Evolutionary conservation across 35 echinoderm and acorn worm genomes (phyloP).

Genomic region (Stichopus chloronotus): DNA sequence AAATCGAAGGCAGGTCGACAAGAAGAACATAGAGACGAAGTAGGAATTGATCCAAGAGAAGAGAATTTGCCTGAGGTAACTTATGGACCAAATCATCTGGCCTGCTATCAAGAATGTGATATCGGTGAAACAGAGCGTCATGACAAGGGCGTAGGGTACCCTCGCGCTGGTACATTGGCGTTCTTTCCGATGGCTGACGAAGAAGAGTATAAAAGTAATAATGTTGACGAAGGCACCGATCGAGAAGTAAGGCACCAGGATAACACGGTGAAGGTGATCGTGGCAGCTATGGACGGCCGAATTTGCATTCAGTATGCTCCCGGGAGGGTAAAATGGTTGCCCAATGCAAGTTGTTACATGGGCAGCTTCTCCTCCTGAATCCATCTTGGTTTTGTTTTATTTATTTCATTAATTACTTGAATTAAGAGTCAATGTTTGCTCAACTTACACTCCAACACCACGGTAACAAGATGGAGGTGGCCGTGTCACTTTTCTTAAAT

Average conservation of each 20-base stretch:
- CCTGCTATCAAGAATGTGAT: slow-evolving; percentile 72
- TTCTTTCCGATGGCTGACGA: slow-evolving; percentile 49
- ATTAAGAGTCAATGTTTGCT: background rate
- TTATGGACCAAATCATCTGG: slow-evolving; percentile 69
- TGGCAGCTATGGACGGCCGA: background rate
- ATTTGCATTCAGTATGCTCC: background rate
- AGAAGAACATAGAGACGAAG: slow-evolving; percentile 57
- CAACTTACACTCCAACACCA: background rate
- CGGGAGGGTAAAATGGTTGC: slow-evolving; percentile 38
- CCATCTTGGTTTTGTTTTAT: background rate
- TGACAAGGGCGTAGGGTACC: slow-evolving; percentile 72
- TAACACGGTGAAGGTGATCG: slow-evolving; percentile 2
- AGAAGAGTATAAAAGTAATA: slow-evolving; percentile 35
- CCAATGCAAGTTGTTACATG: slow-evolving; percentile 19
- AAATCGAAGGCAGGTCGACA: slow-evolving; percentile 61
- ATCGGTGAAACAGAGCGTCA: slow-evolving; percentile 77
- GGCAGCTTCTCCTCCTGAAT: background rate
- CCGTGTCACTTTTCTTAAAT: background rate
- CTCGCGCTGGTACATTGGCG: slow-evolving; percentile 45
- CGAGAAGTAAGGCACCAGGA: slow-evolving; percentile 50
- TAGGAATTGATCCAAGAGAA: slow-evolving; percentile 56
- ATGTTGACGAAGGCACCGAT: slow-evolving; percentile 30
- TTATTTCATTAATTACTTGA: background rate
- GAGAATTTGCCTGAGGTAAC: slow-evolving; percentile 18
- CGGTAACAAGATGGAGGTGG: too few species aligned